These are phyloP conservation scores for Remorina albescens DNA, from an alignment of 2,797 vertebrate species.

Conservation along the genomic window DNA sequence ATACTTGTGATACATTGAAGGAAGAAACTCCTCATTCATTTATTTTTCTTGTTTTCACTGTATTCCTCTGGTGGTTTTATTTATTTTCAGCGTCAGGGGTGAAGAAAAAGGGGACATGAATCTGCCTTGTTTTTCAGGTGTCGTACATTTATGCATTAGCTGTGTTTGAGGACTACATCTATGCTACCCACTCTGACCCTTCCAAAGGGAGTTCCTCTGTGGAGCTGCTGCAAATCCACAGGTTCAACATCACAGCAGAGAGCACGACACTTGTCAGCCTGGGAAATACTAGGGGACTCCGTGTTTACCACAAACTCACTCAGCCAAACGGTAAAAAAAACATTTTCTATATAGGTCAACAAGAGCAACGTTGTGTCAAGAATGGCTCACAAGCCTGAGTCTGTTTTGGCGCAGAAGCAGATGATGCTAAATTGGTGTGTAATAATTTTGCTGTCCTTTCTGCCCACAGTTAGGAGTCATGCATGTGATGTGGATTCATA, in stretches of 20 bases:
- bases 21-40: conserved; percentile 18
- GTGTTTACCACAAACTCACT: conserved; percentile 92
- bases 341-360: conserved; percentile 34
- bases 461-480: conserved; percentile 90
- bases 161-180: conserved; percentile 95
- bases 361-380: conserved; percentile 18
- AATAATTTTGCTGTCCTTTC: conserved; percentile 29
- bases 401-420: background rate
- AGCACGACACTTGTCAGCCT: conserved; percentile 84
- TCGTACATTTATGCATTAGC: conserved; percentile 91
- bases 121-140: conserved; percentile 84
- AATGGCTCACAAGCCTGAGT: conserved; percentile 7
- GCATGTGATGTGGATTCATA: conserved; percentile 90
- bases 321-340: conserved; percentile 91
- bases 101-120: conserved; percentile 6
- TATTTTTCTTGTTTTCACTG: conserved; percentile 18
- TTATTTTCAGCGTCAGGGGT: conserved; percentile 37
- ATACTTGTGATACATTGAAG: conserved; percentile 22
- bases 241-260: conserved; percentile 92
- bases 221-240: conserved; percentile 90
- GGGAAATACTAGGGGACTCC: conserved; percentile 86
- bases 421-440: conserved; percentile 11
- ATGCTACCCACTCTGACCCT: conserved; percentile 88
- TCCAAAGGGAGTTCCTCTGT: conserved; percentile 77
- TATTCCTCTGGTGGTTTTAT: conserved; percentile 17